Evolutionary conservation across 2,797 vertebrate genomes (phyloP), one percentile per base, ranked within the genome.

Genomic region (Typhlichthys eigenmanni): DNA sequence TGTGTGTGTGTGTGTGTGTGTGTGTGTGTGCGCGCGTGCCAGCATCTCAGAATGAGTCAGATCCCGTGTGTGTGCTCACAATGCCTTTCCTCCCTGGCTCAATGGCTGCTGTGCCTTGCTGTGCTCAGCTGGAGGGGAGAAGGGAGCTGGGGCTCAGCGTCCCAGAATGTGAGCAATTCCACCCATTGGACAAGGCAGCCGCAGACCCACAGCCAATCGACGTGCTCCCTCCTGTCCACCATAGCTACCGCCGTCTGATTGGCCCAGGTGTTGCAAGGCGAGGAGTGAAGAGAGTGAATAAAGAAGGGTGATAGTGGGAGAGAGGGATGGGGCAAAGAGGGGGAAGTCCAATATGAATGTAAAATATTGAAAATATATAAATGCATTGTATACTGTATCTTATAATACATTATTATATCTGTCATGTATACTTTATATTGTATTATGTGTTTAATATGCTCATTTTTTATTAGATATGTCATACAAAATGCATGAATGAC

Each of bases 221-320:
- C 12, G 17, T 65, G 62, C 80, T 80, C 17, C 68, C 56, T 80
- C 78, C 71, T 45, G 78, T 86, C 74, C 76, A 82, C 80, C 71
- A 32, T 87, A 79, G 88, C 87, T 88, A 86, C 83, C 47, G 72
- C 62, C 43, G 60, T 76, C 32, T 75, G 83, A 91, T 91, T 90
- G 90, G 90, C 74, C 72, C 90, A 92, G 91, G 91, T 92, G 90
- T 92, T 92, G 90, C 83, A 83, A 89, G 87, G 90, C 8, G 83
- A 88, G 85, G 69, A 87, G 81, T 54, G 73, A 78, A 67, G 78
- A 69, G 62, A 83, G 58, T 57, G 58, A 4, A 7, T 71, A 60
- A 60, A 48, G 64, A 67, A 55, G 63, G 1, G 4, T 55, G 64
- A 65, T 34, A 1, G 29, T 65, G 64, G 63, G 69, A 69, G 56